Evolutionary conservation across 2,797 vertebrate genomes (phyloP).

Genomic region (Florisuga fusca): DNA sequence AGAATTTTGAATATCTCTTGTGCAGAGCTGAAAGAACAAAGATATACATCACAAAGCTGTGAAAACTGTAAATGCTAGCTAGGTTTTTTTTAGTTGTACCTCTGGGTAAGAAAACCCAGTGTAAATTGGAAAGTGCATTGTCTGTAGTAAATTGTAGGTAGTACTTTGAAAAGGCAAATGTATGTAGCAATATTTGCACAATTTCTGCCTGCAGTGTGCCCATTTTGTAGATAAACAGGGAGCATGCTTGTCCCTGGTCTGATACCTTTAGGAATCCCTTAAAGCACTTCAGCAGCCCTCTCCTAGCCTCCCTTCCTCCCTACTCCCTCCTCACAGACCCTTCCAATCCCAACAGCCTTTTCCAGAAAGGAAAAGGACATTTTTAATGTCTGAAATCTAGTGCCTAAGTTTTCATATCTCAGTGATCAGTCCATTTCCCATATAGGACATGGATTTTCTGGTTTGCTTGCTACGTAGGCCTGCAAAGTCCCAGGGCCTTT

Average conservation of each 20-base stretch:
- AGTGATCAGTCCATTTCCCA: neutral
- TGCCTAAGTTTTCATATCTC: neutral
- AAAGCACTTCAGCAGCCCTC: neutral
- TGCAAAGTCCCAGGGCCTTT: neutral
- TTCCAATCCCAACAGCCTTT: neutral
- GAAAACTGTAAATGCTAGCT: neutral
- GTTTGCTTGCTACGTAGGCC: accelerated
- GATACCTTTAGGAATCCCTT: neutral
- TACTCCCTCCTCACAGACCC: neutral
- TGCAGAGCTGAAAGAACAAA: neutral
- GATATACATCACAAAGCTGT: neutral
- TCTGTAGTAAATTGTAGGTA: neutral
- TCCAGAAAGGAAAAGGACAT: neutral
- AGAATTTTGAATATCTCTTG: neutral
- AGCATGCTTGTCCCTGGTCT: neutral
- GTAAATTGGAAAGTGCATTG: neutral
- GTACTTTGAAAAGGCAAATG: neutral
- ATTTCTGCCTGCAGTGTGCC: neutral
- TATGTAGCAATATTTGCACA: neutral
- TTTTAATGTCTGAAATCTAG: neutral
- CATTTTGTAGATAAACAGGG: neutral
- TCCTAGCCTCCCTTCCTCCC: neutral
- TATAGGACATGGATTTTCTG: neutral
- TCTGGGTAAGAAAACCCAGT: neutral
- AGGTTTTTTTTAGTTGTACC: neutral